Conservation (phyloP, 2,888 invertebrate species). For the Cryptophagus acutangulus region DNA sequence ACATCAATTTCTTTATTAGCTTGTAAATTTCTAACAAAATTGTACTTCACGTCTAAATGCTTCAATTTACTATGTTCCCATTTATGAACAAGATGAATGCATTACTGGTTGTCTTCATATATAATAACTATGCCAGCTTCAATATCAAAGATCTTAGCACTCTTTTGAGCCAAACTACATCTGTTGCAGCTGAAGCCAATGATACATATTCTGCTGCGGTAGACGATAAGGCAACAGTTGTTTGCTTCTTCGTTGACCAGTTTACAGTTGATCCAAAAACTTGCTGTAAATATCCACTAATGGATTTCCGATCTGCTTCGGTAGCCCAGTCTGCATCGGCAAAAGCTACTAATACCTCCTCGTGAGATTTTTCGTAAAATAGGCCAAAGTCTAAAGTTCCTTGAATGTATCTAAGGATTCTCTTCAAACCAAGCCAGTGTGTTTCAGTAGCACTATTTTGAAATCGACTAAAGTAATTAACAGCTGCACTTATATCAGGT, state of each 20-base stretch:
- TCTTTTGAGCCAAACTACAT: constrained; percentile 31
- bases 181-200: constrained; percentile 27
- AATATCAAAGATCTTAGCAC: constrained; percentile 27
- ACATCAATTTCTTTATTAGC: too few relatives aligned
- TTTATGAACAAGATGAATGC: constrained; percentile 16
- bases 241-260: constrained; percentile 37
- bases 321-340: constrained; percentile 36
- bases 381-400: too few relatives aligned
- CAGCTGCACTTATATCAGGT: too few relatives aligned
- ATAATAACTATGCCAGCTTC: constrained; percentile 2
- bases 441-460: too few relatives aligned
- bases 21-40: too few relatives aligned
- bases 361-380: too few relatives aligned
- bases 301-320: constrained; percentile 31
- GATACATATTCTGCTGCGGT: constrained; percentile 40
- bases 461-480: too few relatives aligned
- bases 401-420: too few relatives aligned
- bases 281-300: constrained; percentile 32
- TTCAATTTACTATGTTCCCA: not conserved
- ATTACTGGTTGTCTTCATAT: constrained; percentile 19
- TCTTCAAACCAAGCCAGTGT: too few relatives aligned
- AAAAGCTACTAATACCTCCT: constrained; percentile 20
- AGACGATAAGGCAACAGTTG: constrained; percentile 32
- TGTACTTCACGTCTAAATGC: not conserved
- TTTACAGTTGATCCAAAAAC: constrained; percentile 28